phyloP scores from a whole-genome alignment of 2,797 vertebrate species.

The Etheostoma perlongum region DNA sequence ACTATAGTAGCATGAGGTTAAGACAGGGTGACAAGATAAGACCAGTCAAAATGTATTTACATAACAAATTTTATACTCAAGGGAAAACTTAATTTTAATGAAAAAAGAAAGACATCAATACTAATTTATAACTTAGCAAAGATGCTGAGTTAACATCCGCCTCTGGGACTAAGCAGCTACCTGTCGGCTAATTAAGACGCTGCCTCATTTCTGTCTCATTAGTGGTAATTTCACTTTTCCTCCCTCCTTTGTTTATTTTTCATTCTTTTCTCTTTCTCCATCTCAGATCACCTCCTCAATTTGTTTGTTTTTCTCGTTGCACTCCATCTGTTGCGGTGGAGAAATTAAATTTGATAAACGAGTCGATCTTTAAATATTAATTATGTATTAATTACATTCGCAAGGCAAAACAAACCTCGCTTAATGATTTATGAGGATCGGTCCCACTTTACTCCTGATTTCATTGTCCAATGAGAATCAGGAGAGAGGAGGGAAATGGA shows the following conservation, averaged over 20 bases:
- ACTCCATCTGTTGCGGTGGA: conserved; percentile 72
- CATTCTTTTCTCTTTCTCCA: not conserved
- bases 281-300: conserved; percentile 44
- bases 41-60: not conserved
- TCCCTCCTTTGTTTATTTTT: conserved; percentile 50
- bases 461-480: conserved; percentile 81
- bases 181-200: conserved; percentile 70
- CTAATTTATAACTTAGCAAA: not conserved
- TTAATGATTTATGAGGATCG: conserved; percentile 92
- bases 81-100: too few relatives aligned
- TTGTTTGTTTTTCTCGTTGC: conserved; percentile 75
- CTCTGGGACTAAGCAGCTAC: conserved; percentile 64
- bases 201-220: conserved; percentile 65
- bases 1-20: not conserved
- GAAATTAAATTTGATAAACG: conserved; percentile 93
- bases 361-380: conserved; percentile 97
- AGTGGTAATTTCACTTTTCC: conserved; percentile 54
- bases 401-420: conserved; percentile 90
- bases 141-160: conserved; percentile 19
- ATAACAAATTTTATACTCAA: not conserved
- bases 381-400: conserved; percentile 96
- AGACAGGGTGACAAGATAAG: too few relatives aligned
- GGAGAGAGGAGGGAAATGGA: conserved; percentile 31
- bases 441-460: conserved; percentile 84
- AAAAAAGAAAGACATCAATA: not conserved